These are phyloP conservation scores for Formica exsecta DNA, from an alignment of 1,140 invertebrate species.

Conservation along the genomic window DNA sequence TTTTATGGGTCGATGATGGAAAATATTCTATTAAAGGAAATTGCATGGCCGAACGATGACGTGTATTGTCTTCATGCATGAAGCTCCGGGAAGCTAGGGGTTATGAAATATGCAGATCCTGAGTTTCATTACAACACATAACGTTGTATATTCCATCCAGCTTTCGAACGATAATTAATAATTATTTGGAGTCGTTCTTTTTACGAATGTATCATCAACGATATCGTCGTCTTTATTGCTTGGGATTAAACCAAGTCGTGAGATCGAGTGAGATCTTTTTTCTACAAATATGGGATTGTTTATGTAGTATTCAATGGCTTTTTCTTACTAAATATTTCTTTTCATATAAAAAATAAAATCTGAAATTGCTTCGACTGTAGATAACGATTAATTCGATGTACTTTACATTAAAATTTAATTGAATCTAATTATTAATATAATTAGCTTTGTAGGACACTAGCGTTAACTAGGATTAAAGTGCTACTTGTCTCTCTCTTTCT, in stretches of 20 bases:
- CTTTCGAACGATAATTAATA: not conserved
- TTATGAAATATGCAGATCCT: slow-evolving; percentile 7
- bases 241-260: not conserved
- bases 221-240: slow-evolving; percentile 5
- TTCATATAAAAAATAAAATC: not conserved
- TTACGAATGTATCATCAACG: not conserved
- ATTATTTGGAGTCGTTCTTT: slow-evolving; percentile 7
- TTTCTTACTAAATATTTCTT: not conserved
- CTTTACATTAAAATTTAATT: slow-evolving; percentile 7
- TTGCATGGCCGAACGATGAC: slow-evolving; percentile 12
- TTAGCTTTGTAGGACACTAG: slow-evolving; percentile 28
- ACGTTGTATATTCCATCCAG: not conserved
- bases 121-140: slow-evolving; percentile 15
- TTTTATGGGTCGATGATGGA: not conserved
- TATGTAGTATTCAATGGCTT: not conserved
- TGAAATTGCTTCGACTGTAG: not conserved
- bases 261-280: slow-evolving; percentile 14
- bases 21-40: slow-evolving; percentile 31
- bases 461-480: slow-evolving; percentile 32
- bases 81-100: not conserved
- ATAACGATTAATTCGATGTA: slow-evolving; percentile 16
- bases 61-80: slow-evolving; percentile 19
- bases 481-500: not conserved
- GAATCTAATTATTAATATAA: slow-evolving; percentile 13
- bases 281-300: not conserved